These are phyloP conservation scores for Pteropus alecto DNA, from an alignment of 2,113 vertebrate genomes.

Conservation along the genomic window DNA sequence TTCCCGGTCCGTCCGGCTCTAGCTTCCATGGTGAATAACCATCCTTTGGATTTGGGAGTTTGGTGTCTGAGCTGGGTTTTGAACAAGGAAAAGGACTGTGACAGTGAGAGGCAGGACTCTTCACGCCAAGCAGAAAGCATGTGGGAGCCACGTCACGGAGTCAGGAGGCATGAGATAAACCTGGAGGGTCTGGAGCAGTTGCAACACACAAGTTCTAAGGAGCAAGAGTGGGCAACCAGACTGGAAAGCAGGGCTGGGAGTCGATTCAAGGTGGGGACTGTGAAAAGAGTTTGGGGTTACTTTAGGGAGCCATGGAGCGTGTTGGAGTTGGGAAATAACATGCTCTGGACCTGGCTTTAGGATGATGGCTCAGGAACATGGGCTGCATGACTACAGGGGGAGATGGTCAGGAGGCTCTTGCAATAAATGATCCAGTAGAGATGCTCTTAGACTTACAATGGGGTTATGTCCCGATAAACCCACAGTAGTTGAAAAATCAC, in stretches of 20 bases:
- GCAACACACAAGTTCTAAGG: background rate
- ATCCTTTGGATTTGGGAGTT: background rate
- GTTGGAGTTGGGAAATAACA: background rate
- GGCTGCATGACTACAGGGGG: background rate
- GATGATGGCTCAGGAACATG: background rate
- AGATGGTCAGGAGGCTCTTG: background rate
- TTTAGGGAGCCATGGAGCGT: background rate
- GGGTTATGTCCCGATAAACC: background rate
- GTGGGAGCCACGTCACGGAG: background rate
- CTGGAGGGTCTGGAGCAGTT: background rate
- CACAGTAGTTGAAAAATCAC: background rate
- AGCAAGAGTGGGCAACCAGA: background rate
- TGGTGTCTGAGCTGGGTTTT: background rate
- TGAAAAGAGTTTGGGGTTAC: background rate
- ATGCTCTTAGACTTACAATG: background rate
- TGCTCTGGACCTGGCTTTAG: background rate
- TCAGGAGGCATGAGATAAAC: background rate
- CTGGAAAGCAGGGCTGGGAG: background rate
- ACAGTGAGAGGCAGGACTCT: background rate
- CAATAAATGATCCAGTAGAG: background rate
- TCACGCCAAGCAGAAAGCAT: background rate
- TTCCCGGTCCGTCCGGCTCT: background rate
- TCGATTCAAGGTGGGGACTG: background rate
- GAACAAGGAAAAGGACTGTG: background rate
- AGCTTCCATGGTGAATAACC: background rate